Percentiles rank a stretch among this genome's conserved stretches.
These are phyloP conservation scores for Ispidina picta DNA, from an alignment of 2,797 vertebrate genomes.

Conservation along the genomic window DNA sequence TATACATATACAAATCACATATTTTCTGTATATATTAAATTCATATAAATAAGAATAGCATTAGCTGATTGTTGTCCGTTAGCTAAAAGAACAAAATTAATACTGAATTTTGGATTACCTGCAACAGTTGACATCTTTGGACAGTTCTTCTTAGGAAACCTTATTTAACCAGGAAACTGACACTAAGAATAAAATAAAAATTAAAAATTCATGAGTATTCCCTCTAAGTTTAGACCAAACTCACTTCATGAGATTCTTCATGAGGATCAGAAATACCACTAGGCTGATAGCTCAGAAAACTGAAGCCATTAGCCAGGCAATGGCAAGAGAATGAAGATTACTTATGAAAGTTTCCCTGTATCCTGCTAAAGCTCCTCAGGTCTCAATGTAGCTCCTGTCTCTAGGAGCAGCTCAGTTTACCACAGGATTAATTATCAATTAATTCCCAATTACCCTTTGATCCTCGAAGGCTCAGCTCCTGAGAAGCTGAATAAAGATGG, in stretches of 20 bases:
- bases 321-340: background rate
- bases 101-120: slow-evolving; percentile 19
- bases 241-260: background rate
- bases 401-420: background rate
- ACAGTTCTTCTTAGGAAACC: background rate
- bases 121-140: slow-evolving; percentile 57
- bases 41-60: background rate
- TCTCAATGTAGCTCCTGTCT: background rate
- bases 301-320: background rate
- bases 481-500: background rate
- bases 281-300: background rate
- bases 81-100: background rate
- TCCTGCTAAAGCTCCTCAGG: background rate
- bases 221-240: background rate
- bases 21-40: background rate
- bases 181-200: background rate
- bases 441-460: background rate
- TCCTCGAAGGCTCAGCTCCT: background rate
- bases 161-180: background rate
- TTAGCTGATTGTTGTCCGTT: background rate
- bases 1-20: no score
- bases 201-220: background rate
- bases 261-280: background rate
- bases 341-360: no score
- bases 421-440: background rate